phyloP scores from a whole-genome alignment of 2,113 vertebrate genomes.

The Mionectes macconnelli region DNA sequence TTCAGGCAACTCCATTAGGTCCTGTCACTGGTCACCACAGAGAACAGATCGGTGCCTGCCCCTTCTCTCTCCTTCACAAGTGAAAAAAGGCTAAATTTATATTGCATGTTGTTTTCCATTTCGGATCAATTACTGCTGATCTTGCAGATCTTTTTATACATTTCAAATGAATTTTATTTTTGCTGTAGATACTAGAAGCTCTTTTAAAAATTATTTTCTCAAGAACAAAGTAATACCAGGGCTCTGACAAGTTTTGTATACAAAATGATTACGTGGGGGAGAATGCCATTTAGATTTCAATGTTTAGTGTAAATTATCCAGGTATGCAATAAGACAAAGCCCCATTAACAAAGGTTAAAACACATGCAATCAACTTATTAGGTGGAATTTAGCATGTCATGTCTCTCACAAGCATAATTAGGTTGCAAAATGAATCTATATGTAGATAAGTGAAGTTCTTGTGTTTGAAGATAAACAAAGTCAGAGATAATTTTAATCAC shows the following conservation, averaged over 20 bases:
- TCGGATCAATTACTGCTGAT: background rate
- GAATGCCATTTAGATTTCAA: background rate
- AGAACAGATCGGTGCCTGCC: background rate
- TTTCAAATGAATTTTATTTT: background rate
- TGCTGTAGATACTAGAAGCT: background rate
- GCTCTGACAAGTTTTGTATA: background rate
- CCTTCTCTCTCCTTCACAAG: background rate
- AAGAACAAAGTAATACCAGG: background rate
- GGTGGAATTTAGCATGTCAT: background rate
- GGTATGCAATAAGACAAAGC: constrained; percentile 43
- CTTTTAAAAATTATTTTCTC: background rate
- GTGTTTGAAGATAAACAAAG: constrained; percentile 36
- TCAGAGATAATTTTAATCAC: constrained; percentile 7
- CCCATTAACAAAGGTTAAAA: constrained; percentile 50
- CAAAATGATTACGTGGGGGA: background rate
- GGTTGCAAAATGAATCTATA: constrained; percentile 27
- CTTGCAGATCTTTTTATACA: background rate
- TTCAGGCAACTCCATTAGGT: background rate
- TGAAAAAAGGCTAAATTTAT: background rate
- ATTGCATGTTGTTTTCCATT: background rate
- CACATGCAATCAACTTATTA: constrained; percentile 16
- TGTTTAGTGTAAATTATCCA: constrained; percentile 39
- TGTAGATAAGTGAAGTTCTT: background rate
- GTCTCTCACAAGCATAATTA: constrained; percentile 4
- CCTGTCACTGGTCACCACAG: background rate